Conservation (phyloP, 2,888 invertebrate genomes). For the Tipula helvola region DNA sequence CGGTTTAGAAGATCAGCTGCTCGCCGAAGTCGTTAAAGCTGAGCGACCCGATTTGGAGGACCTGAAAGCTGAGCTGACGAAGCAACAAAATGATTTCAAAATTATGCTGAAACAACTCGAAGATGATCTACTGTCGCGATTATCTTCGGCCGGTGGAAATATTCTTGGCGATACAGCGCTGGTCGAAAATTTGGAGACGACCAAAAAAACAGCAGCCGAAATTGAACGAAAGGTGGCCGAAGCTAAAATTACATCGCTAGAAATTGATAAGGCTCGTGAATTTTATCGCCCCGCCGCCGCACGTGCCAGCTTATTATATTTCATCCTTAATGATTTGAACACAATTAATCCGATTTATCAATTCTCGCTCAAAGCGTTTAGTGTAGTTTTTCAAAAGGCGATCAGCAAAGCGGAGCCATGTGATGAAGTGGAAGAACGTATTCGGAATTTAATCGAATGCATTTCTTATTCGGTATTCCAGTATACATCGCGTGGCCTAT, state of each 20-base stretch:
- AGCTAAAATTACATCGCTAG: slow-evolving; percentile 79
- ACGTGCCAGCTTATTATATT: slow-evolving; percentile 85
- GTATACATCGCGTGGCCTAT: slow-evolving; percentile 87
- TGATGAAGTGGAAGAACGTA: slow-evolving; percentile 62
- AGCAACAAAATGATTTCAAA: slow-evolving; percentile 95
- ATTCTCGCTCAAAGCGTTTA: slow-evolving; percentile 89
- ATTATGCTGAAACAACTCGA: slow-evolving; percentile 86
- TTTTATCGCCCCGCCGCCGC: slow-evolving; percentile 68
- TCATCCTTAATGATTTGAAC: slow-evolving; percentile 88
- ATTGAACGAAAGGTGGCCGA: slow-evolving; percentile 83
- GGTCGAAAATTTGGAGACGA: slow-evolving; percentile 92
- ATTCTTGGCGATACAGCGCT: slow-evolving; percentile 88
- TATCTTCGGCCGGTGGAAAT: slow-evolving; percentile 87
- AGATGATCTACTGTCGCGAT: slow-evolving; percentile 78
- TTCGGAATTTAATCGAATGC: slow-evolving; percentile 83
- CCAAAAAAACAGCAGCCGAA: slow-evolving; percentile 90
- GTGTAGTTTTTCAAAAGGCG: slow-evolving; percentile 95
- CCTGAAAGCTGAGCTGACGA: slow-evolving; percentile 84
- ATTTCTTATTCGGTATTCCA: slow-evolving; percentile 91
- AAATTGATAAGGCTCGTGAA: slow-evolving; percentile 90
- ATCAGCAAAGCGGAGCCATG: slow-evolving; percentile 78
- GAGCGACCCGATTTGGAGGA: slow-evolving; percentile 94
- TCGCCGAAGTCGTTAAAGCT: slow-evolving; percentile 94
- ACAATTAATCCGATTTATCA: slow-evolving; percentile 96
- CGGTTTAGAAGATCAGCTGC: slow-evolving; percentile 87